Conservation (phyloP, 2,888 invertebrate species). For the Nudaria mundana region DNA sequence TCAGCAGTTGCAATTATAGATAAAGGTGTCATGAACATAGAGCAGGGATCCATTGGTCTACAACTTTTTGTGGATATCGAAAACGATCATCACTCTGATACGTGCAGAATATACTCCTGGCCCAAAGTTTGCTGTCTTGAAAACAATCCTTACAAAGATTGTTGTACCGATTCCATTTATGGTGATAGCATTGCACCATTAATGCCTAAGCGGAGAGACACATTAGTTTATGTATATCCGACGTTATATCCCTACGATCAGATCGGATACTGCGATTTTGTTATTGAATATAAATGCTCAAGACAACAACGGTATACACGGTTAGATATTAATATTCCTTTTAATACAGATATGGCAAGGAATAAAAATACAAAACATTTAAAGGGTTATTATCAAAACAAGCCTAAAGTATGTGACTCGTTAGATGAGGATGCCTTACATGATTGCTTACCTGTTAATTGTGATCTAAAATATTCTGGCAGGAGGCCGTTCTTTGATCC, state of each 20-base stretch:
- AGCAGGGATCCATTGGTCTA: constrained; percentile 51
- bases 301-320: constrained; percentile 19
- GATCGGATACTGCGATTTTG: constrained; percentile 52
- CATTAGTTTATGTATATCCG: constrained; percentile 49
- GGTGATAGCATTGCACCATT: constrained; percentile 34
- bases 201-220: constrained; percentile 44
- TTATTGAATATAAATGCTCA: constrained; percentile 41
- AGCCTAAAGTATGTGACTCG: constrained; percentile 37
- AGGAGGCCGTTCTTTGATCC: constrained; percentile 45
- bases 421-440: constrained; percentile 54
- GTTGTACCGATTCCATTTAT: constrained; percentile 38
- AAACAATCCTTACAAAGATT: constrained; percentile 40
- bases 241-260: constrained; percentile 52
- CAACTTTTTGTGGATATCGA: constrained; percentile 58
- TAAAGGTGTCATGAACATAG: constrained; percentile 54
- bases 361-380: constrained; percentile 26
- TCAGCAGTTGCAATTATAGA: constrained; percentile 46
- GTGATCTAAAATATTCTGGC: constrained; percentile 59
- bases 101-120: constrained; percentile 41
- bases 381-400: constrained; percentile 31
- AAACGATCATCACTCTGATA: constrained; percentile 38
- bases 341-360: constrained; percentile 47
- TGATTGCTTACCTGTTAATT: constrained; percentile 51
- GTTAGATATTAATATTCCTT: constrained; percentile 40
- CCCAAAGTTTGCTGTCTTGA: constrained; percentile 50